phyloP scores from a whole-genome alignment of 2,113 vertebrate species.

The Cichladusa arquata region DNA sequence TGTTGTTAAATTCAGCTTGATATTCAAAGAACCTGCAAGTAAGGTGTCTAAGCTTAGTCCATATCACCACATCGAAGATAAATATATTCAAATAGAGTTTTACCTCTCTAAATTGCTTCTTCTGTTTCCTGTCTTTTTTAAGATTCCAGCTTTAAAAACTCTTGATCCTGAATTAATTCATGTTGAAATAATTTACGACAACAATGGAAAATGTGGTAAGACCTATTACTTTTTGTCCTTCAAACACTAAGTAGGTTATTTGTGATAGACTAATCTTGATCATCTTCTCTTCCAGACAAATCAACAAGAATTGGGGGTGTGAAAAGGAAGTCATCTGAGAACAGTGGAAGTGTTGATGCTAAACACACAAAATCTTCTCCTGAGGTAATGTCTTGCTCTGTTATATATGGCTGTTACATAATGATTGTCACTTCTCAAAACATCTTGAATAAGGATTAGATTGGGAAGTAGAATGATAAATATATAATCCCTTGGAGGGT shows the following conservation, averaged over 20 bases:
- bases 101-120: not conserved
- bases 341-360: slow-evolving; percentile 34
- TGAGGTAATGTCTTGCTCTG: slow-evolving; percentile 48
- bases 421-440: not conserved
- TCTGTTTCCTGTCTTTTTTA: slow-evolving; percentile 22
- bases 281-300: slow-evolving; percentile 60
- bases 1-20: not conserved
- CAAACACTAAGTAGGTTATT: not conserved
- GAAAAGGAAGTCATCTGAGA: slow-evolving; percentile 73
- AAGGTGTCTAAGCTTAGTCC: not conserved
- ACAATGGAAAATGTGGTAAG: slow-evolving; percentile 74
- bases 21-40: not conserved
- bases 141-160: slow-evolving; percentile 80
- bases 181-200: slow-evolving; percentile 78
- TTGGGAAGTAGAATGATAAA: not conserved
- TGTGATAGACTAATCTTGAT: not conserved
- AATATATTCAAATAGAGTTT: not conserved
- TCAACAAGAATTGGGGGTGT: slow-evolving; percentile 55
- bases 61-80: not conserved
- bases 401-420: slow-evolving; percentile 1
- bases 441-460: not conserved
- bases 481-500: not conserved
- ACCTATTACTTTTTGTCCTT: not conserved
- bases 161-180: slow-evolving; percentile 81
- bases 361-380: slow-evolving; percentile 71